These are phyloP conservation scores for Xylocopa sonorina DNA, from an alignment of 1,140 invertebrate genomes.

Conservation along the genomic window DNA sequence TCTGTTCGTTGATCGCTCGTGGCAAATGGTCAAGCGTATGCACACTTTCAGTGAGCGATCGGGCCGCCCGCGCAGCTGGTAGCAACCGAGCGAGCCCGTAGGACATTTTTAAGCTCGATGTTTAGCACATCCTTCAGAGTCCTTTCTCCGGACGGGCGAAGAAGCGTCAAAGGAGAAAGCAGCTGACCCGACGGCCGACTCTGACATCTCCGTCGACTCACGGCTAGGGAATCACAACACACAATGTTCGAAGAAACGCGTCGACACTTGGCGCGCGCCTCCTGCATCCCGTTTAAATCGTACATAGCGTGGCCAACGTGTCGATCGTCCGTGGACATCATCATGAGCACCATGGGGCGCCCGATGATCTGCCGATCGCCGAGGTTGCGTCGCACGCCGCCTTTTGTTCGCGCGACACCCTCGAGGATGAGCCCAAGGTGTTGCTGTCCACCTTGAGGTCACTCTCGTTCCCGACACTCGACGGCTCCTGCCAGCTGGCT, in stretches of 20 bases:
- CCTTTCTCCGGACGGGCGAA: slow-evolving; percentile 4
- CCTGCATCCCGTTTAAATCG: not conserved
- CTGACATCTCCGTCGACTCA: not conserved
- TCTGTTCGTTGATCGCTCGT: too few species aligned
- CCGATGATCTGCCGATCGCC: slow-evolving; percentile 17
- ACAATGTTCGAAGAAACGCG: slow-evolving; percentile 39
- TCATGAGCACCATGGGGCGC: slow-evolving; percentile 48
- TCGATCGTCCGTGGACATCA: slow-evolving; percentile 35
- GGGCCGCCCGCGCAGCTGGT: not conserved
- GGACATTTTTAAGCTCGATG: slow-evolving; percentile 49
- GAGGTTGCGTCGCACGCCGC: not conserved
- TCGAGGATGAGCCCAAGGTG: slow-evolving; percentile 13
- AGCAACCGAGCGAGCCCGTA: slow-evolving; percentile 6
- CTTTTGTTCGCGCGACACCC: slow-evolving; percentile 3
- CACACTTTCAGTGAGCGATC: slow-evolving; percentile 17
- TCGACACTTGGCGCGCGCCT: slow-evolving; percentile 15
- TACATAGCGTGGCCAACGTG: not conserved
- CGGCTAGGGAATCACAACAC: slow-evolving; percentile 33
- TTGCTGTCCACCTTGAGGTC: slow-evolving; percentile 17
- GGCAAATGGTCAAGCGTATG: too few species aligned
- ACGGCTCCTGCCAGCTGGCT: slow-evolving; percentile 47
- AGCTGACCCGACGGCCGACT: not conserved
- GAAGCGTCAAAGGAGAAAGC: slow-evolving; percentile 9
- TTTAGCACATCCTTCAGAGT: slow-evolving; percentile 14
- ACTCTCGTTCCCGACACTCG: slow-evolving; percentile 28